A percentile compares a stretch with the other conserved stretches of the same genome.
Conservation (phyloP, 2,888 invertebrate genomes). For the Drosophila antonietae region DNA sequence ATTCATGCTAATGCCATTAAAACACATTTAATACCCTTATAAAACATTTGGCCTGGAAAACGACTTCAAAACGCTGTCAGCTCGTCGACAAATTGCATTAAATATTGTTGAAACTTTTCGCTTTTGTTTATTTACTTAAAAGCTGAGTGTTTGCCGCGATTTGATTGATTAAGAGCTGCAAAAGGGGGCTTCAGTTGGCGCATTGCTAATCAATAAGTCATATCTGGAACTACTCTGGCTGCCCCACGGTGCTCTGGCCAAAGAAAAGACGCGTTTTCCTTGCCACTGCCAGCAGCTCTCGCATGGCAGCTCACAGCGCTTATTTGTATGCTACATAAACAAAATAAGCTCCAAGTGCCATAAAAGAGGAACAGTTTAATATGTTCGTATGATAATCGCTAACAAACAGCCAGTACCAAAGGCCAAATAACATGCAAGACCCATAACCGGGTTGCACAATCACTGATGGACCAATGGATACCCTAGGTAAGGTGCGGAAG, state of each 20-base stretch:
- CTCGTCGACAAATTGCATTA: slow-evolving; percentile 24
- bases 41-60: slow-evolving; percentile 54
- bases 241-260: background rate
- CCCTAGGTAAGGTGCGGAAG: background rate
- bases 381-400: slow-evolving; percentile 54
- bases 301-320: slow-evolving; percentile 36
- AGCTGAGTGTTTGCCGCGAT: slow-evolving; percentile 5
- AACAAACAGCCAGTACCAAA: slow-evolving; percentile 25
- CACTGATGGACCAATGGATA: background rate
- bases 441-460: background rate
- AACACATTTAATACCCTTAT: slow-evolving; percentile 64
- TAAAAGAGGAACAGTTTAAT: slow-evolving; percentile 37
- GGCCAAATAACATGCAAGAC: slow-evolving; percentile 59
- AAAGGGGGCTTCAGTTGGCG: background rate
- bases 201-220: slow-evolving; percentile 7
- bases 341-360: slow-evolving; percentile 27
- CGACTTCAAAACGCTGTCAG: slow-evolving; percentile 43
- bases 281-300: background rate
- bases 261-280: background rate
- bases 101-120: slow-evolving; percentile 20
- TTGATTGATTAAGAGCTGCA: slow-evolving; percentile 10
- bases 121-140: slow-evolving; percentile 11
- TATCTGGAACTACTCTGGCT: background rate
- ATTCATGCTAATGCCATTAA: slow-evolving; percentile 76
- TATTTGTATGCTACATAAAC: slow-evolving; percentile 60